Base-by-base conservation (phyloP, 2,888 invertebrate species). In the Chrysolina haemoptera region DNA sequence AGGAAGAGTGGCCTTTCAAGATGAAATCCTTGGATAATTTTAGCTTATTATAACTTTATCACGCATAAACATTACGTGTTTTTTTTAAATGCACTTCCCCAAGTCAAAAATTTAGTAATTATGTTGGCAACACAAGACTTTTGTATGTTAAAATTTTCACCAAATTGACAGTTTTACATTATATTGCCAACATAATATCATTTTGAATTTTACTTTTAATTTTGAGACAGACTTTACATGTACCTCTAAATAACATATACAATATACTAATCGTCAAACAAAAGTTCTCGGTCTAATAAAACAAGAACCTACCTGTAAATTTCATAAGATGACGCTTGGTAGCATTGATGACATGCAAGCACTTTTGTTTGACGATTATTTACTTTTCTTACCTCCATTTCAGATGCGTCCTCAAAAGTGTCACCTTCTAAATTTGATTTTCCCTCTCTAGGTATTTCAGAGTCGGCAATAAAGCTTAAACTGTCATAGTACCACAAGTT, bases 401-500 rank as follows among this genome's bases (percentile, higher is more conserved):
- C 55, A 55, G 55, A 55, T 55, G 55, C 55, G 55, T 55, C 22
- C 22, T 55, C 14, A 18, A 55, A 22, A 10, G 18, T 50, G 48
- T 50, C 48, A 50, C 48, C 48, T 50, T 50, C 48, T 50, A 55
- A 18, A 55, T 55, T 55, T 20, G 55, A 55, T 55, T 55, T 68
- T 41, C 35, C 14, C 68, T 68, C 55, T 55, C 74, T 83, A 41
- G 59, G 63, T 63, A 70, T 64, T 27, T 70, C 27, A 73, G 2
- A 82, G 79, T 68, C 80, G 82, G 70, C 70, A 70, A 55, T 70
- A 70, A 63, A 70, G 55, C 70, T 70, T 48, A 70, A 65, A 64
- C 35, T 70, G 10, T 65, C 55, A 53, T 64, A 70, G 16, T 70
- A 70, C 64, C 64, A 64, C 55, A 70, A 48, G 63, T 63, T 64